Base-by-base conservation (phyloP, 2,113 vertebrate species). In the Sphyrna mokarran region DNA sequence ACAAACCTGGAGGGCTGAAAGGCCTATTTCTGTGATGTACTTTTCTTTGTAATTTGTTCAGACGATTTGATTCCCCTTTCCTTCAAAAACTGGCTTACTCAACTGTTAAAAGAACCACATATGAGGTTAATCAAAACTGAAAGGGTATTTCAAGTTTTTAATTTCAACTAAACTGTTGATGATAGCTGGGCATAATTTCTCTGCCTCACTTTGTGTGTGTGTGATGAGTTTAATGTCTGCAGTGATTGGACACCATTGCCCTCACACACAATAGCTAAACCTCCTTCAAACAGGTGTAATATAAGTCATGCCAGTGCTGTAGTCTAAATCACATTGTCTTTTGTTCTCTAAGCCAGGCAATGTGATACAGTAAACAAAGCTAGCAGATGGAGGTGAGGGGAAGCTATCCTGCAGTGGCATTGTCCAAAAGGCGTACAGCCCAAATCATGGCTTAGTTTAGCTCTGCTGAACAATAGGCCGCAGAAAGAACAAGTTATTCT, bases 281-380 rank as follows among this genome's bases (percentile, higher is more conserved):
- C 89, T 66, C 68, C 61, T 37, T 93, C 33, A 93, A 93, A 43
- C 61, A 93, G 89, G 89, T 68, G 89, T 93, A 63, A 93, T 61
- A 68, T 68, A 93, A 66, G 89, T 2, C 4, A 54, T 33, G 54
- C 26, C 54, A 61, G 54, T 61, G 87, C 58, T 66, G 61, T 66
- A 93, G n/a, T 20, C 61, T 61, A 93, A 93, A 66, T 93, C n/a
- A 22, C 61, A 1, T 63, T 66, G 61, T 5, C 33, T 93, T 68
- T 93, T 93, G 89, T 93, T 93, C 61, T 20, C 33, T 66, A 66
- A 66, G 89, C n/a, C 14, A n/a, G 63, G 89, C 61, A 93, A 93
- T 37, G 37, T 93, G 89, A 93, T 93, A 93, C 61, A 93, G 89
- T 93, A 66, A 93, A 93, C 37, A 93, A 93, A 16, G 61, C 33